phyloP scores from a whole-genome alignment of 2,888 invertebrate genomes.

The Watsonalla cultraria region DNA sequence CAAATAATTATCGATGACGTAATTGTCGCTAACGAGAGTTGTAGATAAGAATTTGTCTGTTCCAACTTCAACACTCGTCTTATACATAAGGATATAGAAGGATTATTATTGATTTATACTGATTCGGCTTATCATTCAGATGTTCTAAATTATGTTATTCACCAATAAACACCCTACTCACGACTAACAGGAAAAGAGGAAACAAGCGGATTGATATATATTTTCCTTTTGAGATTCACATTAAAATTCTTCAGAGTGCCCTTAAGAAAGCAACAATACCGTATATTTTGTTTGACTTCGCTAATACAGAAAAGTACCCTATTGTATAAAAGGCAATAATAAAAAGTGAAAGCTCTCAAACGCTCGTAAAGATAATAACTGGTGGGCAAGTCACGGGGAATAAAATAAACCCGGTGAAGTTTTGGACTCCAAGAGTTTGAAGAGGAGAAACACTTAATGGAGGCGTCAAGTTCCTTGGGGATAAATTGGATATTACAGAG shows the following conservation, averaged over 20 bases:
- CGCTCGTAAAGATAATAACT: constrained; percentile 73
- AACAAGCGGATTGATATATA: background rate
- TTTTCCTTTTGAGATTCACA: background rate
- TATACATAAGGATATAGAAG: no score
- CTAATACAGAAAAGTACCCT: constrained; percentile 48
- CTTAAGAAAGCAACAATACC: constrained; percentile 2
- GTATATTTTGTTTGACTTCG: constrained; percentile 42
- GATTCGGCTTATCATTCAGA: no score
- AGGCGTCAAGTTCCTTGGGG: constrained; percentile 7
- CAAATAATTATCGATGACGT: no score
- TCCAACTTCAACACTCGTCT: no score
- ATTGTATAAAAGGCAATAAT: constrained; percentile 62
- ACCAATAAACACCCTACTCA: no score
- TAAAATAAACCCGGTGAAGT: constrained; percentile 37
- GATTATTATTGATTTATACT: no score
- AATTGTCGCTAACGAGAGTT: no score
- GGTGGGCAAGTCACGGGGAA: constrained; percentile 43
- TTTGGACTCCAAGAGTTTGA: constrained; percentile 28
- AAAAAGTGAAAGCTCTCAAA: constrained; percentile 68
- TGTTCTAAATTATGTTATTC: no score
- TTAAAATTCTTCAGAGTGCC: background rate
- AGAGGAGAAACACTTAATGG: constrained; percentile 27
- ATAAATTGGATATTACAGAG: background rate
- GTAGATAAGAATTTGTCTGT: no score
- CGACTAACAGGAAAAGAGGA: background rate